Percentiles rank a stretch among this genome's conserved stretches.
These are phyloP conservation scores for Elegia similella DNA, from an alignment of 2,888 invertebrate genomes.

Conservation along the genomic window DNA sequence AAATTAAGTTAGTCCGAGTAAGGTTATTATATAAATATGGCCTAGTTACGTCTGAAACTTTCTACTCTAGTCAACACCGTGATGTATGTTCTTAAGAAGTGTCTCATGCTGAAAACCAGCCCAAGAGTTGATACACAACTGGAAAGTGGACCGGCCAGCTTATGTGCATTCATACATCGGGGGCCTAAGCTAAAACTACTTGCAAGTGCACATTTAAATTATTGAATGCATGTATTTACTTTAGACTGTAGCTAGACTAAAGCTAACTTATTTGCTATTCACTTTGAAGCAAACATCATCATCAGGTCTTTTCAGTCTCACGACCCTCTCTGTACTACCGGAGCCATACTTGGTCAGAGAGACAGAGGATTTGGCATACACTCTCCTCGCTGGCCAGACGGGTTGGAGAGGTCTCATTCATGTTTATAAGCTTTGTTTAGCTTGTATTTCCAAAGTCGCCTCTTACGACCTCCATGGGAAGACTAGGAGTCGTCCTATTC, in stretches of 20 bases:
- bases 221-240: constrained; percentile 17
- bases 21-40: background rate
- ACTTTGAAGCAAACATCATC: background rate
- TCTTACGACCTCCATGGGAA: too few relatives aligned
- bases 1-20: background rate
- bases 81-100: background rate
- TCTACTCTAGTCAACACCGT: background rate
- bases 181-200: constrained; percentile 30
- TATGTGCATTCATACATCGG: constrained; percentile 27
- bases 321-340: too few relatives aligned
- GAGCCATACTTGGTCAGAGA: too few relatives aligned
- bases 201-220: constrained; percentile 24
- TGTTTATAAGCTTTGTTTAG: too few relatives aligned
- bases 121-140: constrained; percentile 46
- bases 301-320: too few relatives aligned
- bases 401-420: too few relatives aligned
- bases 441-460: too few relatives aligned
- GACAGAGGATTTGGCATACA: too few relatives aligned
- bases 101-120: background rate
- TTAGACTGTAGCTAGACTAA: background rate
- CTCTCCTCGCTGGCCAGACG: too few relatives aligned
- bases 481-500: too few relatives aligned
- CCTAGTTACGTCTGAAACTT: background rate
- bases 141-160: constrained; percentile 61
- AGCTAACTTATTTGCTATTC: background rate